Evolutionary conservation across 2,888 invertebrate genomes (phyloP).

Genomic region (Thera obeliscata): DNA sequence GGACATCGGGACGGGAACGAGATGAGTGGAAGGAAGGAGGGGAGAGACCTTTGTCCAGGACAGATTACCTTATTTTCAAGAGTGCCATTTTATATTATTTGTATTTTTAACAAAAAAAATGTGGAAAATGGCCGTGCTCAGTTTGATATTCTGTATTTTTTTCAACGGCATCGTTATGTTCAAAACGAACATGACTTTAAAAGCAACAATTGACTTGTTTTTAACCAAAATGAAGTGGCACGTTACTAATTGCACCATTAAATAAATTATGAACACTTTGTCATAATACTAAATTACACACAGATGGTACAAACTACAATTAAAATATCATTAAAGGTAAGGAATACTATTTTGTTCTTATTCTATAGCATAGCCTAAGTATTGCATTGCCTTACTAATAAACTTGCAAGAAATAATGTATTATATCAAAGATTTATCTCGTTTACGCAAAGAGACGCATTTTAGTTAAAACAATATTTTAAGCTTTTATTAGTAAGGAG

Average conservation of each 20-base stretch:
- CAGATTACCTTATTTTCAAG: no score
- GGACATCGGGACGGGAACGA: no score
- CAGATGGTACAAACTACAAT: slow-evolving; percentile 37
- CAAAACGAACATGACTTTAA: not conserved
- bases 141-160: no score
- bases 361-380: slow-evolving; percentile 60
- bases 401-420: not conserved
- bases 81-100: no score
- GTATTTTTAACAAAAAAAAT: no score
- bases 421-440: no score
- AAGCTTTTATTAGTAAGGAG: not conserved
- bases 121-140: no score
- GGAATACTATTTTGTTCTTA: slow-evolving; percentile 74
- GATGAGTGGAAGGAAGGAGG: no score
- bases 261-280: slow-evolving; percentile 72
- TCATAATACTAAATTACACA: slow-evolving; percentile 54
- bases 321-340: slow-evolving; percentile 47
- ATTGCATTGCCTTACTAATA: slow-evolving; percentile 41
- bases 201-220: slow-evolving; percentile 12
- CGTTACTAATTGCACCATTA: slow-evolving; percentile 55
- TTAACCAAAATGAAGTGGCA: slow-evolving; percentile 1
- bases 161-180: no score
- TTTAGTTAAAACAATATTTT: no score
- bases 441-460: no score
- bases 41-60: no score